Conservation (phyloP, 2,888 invertebrate genomes). For the Mimas tiliae region DNA sequence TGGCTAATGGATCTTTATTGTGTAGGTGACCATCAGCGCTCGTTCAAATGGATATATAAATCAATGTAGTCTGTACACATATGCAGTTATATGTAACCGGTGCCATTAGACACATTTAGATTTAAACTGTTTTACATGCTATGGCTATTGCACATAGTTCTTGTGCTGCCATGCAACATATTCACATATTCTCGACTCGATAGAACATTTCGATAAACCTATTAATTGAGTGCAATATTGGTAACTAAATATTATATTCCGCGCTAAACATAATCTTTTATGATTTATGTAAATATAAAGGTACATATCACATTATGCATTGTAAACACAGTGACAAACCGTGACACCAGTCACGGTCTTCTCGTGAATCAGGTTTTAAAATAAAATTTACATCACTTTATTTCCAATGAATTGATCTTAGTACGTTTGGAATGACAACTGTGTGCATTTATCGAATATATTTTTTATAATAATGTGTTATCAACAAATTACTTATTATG, state of each 20-base stretch:
- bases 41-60: slow-evolving; percentile 31
- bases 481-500: slow-evolving; percentile 20
- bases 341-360: slow-evolving; percentile 36
- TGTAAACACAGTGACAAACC: slow-evolving; percentile 29
- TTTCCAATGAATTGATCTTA: not conserved
- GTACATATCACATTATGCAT: slow-evolving; percentile 20
- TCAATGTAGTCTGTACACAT: slow-evolving; percentile 17
- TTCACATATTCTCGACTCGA: not conserved
- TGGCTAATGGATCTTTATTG: slow-evolving; percentile 45
- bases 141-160: not conserved
- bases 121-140: not conserved
- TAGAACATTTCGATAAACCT: not conserved
- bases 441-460: not conserved
- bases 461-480: slow-evolving; percentile 27
- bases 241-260: slow-evolving; percentile 30
- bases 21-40: slow-evolving; percentile 37
- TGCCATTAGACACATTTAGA: slow-evolving; percentile 5
- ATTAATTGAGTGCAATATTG: not conserved
- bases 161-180: not conserved
- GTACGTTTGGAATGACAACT: not conserved
- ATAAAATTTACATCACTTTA: slow-evolving; percentile 35
- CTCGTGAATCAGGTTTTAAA: slow-evolving; percentile 37
- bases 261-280: slow-evolving; percentile 19
- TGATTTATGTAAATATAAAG: slow-evolving; percentile 24
- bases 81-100: slow-evolving; percentile 24